Evolutionary conservation across 2,888 invertebrate genomes (phyloP).

Genomic region (Pteria penguin): DNA sequence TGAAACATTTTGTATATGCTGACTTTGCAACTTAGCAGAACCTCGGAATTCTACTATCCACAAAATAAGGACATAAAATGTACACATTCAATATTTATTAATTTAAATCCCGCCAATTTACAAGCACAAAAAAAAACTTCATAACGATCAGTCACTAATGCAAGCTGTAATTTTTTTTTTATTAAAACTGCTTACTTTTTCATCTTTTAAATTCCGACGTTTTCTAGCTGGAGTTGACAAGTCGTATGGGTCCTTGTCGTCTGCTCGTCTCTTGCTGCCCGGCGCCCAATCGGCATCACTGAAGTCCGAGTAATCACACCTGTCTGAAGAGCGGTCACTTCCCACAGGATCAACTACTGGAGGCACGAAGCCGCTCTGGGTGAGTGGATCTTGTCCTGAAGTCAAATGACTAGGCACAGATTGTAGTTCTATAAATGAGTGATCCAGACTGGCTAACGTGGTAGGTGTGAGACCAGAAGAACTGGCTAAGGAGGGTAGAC

Average conservation of each 20-base stretch:
- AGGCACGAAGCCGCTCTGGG: conserved; percentile 95
- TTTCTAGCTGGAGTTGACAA: conserved; percentile 13
- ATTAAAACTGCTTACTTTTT: conserved; percentile 58
- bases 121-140: too few relatives aligned
- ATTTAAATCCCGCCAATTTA: too few relatives aligned
- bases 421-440: conserved; percentile 93
- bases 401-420: conserved; percentile 81
- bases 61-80: too few relatives aligned
- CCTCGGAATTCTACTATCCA: too few relatives aligned
- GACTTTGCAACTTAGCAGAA: too few relatives aligned
- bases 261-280: conserved; percentile 46
- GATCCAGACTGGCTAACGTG: conserved; percentile 93
- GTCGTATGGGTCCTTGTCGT: conserved; percentile 27
- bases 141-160: too few relatives aligned
- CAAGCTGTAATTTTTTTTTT: too few relatives aligned
- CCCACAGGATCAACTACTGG: conserved; percentile 82
- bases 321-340: conserved; percentile 60
- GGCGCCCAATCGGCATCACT: conserved; percentile 65
- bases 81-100: too few relatives aligned
- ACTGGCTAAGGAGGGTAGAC: conserved; percentile 89
- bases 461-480: conserved; percentile 97
- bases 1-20: too few relatives aligned
- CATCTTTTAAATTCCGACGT: conserved; percentile 54
- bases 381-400: conserved; percentile 60
- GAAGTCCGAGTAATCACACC: conserved; percentile 53